Base-by-base conservation (phyloP, 2,888 invertebrate species). In the Sarcophaga carnaria region DNA sequence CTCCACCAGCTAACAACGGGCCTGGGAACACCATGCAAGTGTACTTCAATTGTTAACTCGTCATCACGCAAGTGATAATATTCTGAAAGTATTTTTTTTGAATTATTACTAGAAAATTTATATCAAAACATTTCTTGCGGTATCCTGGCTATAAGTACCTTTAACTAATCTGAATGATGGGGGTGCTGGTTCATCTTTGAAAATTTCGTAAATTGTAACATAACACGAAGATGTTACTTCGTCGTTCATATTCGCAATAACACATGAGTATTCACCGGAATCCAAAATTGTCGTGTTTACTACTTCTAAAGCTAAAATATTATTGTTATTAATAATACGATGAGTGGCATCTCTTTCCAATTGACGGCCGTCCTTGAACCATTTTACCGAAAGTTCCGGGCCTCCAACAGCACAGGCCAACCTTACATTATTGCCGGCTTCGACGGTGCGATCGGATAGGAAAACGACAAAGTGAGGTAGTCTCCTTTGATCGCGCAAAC, bases 331-430 rank as follows among this genome's bases (percentile, higher is more conserved):
- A 27, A 92, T 93, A 37, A 94, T 94, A 76, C 93, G 92, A 88
- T 93, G 94, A 17, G 92, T 93, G 4, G 90, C 92, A 82, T 92
- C 92, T 59, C 94, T 92, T 71, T 93, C 93, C 14, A 95, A 88
- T 63, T 94, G 94, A 67, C 93, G 92, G 1, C 95, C 95, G 91
- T 97, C 96, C 91, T 96, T 97, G 83, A 95, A 95, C 97, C 97
- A 97, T 87, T 95, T 95, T 2, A 97, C 94, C 4, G 94, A 94
- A 8, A 97, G 95, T 81, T 96, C 96, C 0, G 96, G 95, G 0
- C 97, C 96, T 70, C 97, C 94, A 6, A 97, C 95, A 80, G 96
- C 96, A 91, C 97, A 97, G 0, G 96, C 97, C 74, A 98, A 92
- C 92, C 97, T 96, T 3, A 97, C 95, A 89, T 96, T 94, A 12